Base-by-base conservation (phyloP, 1,140 invertebrate genomes). In the Tenebrio molitor region DNA sequence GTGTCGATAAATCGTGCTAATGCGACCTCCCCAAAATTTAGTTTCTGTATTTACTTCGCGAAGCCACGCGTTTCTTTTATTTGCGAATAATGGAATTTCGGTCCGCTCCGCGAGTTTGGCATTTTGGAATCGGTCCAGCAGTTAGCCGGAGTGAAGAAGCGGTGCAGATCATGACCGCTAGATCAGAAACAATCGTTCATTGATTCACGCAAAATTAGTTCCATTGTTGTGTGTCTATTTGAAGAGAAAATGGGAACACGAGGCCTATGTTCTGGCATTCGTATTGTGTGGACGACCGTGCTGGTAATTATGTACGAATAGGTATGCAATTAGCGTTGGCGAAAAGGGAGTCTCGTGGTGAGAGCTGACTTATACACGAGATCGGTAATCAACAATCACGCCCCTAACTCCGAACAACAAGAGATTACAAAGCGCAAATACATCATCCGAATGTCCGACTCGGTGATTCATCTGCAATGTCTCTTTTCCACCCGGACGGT, bases 271-370 rank as follows among this genome's bases (percentile, higher is more conserved):
- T n/a, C 23, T 17, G 50, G 50, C 50, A 15, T 29, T 58, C 14
- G 50, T 33, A 29, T 25, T 58, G 21, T 58, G 50, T 29, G 50
- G 50, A 58, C 50, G 50, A 58, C n/a, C 2, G 21, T 58, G 23
- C 21, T 29, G 50, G 50, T 58, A 58, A 58, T 58, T 58, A 58
- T 58, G 50, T 58, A 58, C 50, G 50, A 58, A 58, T 58, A 58
- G 50, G 50, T 58, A 58, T 58, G 50, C 23, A 58, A 58, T 58
- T 58, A 58, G 50, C 44, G 44, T 19, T 21, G 44, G 44, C 44
- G 42, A 50, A 50, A n/a, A n/a, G n/a, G 44, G 44, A 50, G 23
- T 50, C 8, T 19, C n/a, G 19, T 21, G 44, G 16, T 58, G 19
- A 29, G 36, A 29, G 50, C 23, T 58, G 50, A 58, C 50, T 58